Conservation (phyloP, 1,140 invertebrate species). For the Drosophila parabipectinata region DNA sequence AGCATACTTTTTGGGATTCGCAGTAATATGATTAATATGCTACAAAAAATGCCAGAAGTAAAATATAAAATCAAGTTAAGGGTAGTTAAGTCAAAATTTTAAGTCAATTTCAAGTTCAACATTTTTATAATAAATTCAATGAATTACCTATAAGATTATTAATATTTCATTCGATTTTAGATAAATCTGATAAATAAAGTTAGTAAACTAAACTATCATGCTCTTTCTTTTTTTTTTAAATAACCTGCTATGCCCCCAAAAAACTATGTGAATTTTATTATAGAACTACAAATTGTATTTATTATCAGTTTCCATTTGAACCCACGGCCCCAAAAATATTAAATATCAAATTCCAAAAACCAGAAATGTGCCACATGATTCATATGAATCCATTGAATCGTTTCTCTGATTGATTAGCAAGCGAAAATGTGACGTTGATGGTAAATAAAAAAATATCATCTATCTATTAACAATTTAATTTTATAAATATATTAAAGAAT, state of each 20-base stretch:
- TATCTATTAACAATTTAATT: background rate
- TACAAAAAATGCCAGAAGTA: background rate
- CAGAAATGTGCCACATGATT: background rate
- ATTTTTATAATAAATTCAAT: too few relatives aligned
- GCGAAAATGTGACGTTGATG: background rate
- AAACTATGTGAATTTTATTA: background rate
- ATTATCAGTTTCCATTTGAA: background rate
- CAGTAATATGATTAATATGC: background rate
- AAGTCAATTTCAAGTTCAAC: too few relatives aligned
- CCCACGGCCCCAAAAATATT: background rate
- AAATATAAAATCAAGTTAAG: background rate
- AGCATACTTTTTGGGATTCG: background rate
- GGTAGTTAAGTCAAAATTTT: background rate
- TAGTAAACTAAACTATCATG: too few relatives aligned
- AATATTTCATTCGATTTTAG: too few relatives aligned
- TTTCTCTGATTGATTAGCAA: background rate
- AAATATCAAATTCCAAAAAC: background rate
- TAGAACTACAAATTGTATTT: background rate
- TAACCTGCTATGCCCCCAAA: too few relatives aligned
- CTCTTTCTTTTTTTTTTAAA: background rate
- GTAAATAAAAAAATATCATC: background rate
- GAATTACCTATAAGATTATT: too few relatives aligned
- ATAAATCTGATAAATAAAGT: too few relatives aligned
- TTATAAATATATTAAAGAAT: background rate
- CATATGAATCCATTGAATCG: background rate